These are phyloP conservation scores for Lasioglossum zephyrum DNA, from an alignment of 2,888 invertebrate species.

Conservation along the genomic window DNA sequence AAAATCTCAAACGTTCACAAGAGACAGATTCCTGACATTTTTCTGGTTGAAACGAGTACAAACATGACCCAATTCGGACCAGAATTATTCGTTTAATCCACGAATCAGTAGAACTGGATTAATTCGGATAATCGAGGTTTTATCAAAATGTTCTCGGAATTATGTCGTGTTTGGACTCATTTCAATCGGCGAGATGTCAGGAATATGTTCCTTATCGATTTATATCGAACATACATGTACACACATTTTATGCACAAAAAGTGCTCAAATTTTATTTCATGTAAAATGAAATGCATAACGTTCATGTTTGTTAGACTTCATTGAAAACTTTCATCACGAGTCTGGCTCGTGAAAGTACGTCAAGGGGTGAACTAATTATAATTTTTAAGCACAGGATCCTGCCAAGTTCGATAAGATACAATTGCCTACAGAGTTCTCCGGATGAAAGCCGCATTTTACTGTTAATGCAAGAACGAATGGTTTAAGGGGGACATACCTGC, in stretches of 20 bases:
- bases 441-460: background rate
- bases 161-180: background rate
- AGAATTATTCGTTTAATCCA: too few relatives aligned
- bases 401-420: background rate
- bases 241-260: too few relatives aligned
- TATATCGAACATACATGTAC: too few relatives aligned
- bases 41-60: background rate
- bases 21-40: background rate
- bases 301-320: too few relatives aligned
- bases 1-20: background rate
- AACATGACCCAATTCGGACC: background rate
- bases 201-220: background rate
- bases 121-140: background rate
- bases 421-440: too few relatives aligned
- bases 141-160: background rate
- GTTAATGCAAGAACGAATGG: background rate
- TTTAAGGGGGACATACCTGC: background rate
- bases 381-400: background rate
- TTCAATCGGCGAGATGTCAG: background rate
- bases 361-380: background rate
- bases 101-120: too few relatives aligned
- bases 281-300: too few relatives aligned
- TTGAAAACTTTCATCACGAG: too few relatives aligned
- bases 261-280: too few relatives aligned
- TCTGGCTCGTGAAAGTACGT: too few relatives aligned